Base-by-base conservation (phyloP, 2,113 vertebrate species). In the Chaenogobius annularis region DNA sequence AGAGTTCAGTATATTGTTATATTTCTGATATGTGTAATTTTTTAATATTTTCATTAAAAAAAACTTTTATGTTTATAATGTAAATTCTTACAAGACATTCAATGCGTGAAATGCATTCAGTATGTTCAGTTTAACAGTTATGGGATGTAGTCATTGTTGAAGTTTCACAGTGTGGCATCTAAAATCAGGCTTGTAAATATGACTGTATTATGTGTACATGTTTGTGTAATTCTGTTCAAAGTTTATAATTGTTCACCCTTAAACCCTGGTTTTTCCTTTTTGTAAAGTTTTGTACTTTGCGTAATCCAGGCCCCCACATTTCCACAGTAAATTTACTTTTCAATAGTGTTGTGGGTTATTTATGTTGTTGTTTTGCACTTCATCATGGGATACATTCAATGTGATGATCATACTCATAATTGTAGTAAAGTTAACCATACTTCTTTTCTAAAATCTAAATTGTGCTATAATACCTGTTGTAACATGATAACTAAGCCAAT, bases 241-340 rank as follows among this genome's bases (percentile, higher is more conserved):
- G 12, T 54, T 61, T 61, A 13, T 46, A 43, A 72, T 65, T 72
- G 66, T 82, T 83, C 73, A 14, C 58, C 75, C 69, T 35, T 74
- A 73, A 66, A 68, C 40, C 7, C 52, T 73, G 43, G 50, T 75
- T 46, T 62, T 74, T 20, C 72, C 62, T 83, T 71, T 77, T n/a
- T 35, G 26, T 75, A 15, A 23, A 0, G 48, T 79, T 80, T n/a
- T 0, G 26, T 75, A 83, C 20, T 20, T 20, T 64, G 69, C 37
- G 11, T 3, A 46, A 52, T 76, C 47, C 67, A 35, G 52, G 46
- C n/a, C 80, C 35, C 7, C 13, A 19, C 15, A 77, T 50, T 83
- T 79, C 66, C 48, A 55, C 8, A 78, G 73, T 88, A 81, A 88
- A 78, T 12, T 26, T 14, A 54, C 44, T 10, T 59, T 22, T 64